Base-by-base conservation (phyloP, 2,113 vertebrate species). In the Neodon shergylaensis region DNA sequence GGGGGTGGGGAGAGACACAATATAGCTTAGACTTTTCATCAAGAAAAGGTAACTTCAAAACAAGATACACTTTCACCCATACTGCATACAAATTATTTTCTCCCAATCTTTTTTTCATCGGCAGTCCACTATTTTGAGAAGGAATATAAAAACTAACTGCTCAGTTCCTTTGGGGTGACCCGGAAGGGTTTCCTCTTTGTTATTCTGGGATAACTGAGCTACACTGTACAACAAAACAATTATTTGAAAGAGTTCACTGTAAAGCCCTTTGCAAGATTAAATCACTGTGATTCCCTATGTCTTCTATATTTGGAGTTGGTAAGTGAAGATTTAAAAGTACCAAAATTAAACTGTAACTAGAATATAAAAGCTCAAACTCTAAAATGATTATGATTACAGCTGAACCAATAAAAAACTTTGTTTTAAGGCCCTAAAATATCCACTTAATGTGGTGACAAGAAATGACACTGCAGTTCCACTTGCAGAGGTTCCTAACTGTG, bases 1-100 rank as follows among this genome's bases (percentile, higher is more conserved):
- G 9, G 28, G 72, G 36, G 74, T 61, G 91, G 68, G 92, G 47
- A 66, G 28, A 22, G 28, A 61, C 81, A 92, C 22, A 9, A 47
- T 52, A 84, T 0, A 74, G 58, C 5, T 73, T 91, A 83, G 26
- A 90, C 81, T 88, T 88, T 96, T 95, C 54, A 77, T 87, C 66
- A 94, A 89, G 76, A 97, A 96, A 96, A 87, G 47, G 76, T 31
- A 78, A 83, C 19, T 90, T 92, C 58, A 85, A 94, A 96, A 78
- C 24, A 26, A 31, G 47, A 85, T 52, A 87, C 49, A 94, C 12
- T 87, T 96, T 87, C 66, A 83, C 22, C 79, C 22, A 82, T n/a
- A 68, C 11, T 90, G 11, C 21, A 94, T 31, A 95, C 61, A 94
- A 88, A 95, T 28, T 24, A 2, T 31, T 47, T 88, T 83, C 47